phyloP scores from a whole-genome alignment of 1,140 invertebrate genomes.

The Lycorma delicatula region DNA sequence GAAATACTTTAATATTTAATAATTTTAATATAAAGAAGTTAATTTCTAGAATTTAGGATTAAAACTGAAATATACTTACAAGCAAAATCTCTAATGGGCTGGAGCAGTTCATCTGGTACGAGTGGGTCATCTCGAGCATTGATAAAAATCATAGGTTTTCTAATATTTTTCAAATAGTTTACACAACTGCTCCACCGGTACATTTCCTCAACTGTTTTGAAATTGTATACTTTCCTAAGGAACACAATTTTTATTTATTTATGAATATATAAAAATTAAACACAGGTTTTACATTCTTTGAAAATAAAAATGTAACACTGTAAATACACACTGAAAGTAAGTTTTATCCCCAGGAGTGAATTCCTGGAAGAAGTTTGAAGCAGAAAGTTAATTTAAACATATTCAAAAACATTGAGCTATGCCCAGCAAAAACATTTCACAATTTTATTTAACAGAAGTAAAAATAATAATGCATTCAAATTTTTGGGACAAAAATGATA shows the following conservation, averaged over 20 bases:
- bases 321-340: background rate
- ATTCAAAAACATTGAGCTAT: no score
- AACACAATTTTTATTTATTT: no score
- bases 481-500: no score
- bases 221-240: constrained; percentile 64
- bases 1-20: background rate
- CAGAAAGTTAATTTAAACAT: no score
- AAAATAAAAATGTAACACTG: background rate
- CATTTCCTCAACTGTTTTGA: constrained; percentile 62
- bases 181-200: constrained; percentile 75
- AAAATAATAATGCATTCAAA: no score
- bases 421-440: no score
- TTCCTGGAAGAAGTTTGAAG: no score
- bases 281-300: background rate
- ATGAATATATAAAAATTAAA: background rate
- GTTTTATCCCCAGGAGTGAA: no score
- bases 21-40: background rate
- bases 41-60: no score
- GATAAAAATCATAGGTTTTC: constrained; percentile 78
- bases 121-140: constrained; percentile 85
- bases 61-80: constrained; percentile 45
- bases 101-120: constrained; percentile 62
- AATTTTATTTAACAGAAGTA: no score
- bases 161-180: constrained; percentile 65
- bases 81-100: constrained; percentile 62